These are phyloP conservation scores for Nannoperca obscura DNA, from an alignment of 2,797 vertebrate genomes.

Conservation along the genomic window DNA sequence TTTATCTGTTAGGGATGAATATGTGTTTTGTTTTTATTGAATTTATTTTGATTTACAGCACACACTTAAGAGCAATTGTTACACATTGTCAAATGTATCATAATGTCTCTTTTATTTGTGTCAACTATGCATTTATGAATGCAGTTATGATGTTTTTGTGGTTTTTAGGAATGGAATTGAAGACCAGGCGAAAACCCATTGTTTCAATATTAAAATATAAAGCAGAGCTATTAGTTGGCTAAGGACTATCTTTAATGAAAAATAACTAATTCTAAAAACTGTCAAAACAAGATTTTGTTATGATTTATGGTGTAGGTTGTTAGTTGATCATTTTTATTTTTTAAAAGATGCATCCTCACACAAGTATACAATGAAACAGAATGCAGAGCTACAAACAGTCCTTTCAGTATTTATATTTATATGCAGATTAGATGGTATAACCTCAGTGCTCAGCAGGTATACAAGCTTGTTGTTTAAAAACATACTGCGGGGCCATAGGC, in stretches of 20 bases:
- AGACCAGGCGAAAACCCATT: not conserved
- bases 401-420: not conserved
- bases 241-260: not conserved
- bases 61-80: not conserved
- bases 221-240: not conserved
- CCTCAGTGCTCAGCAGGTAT: not conserved
- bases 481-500: constrained; percentile 32
- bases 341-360: not conserved
- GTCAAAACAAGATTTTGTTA: not conserved
- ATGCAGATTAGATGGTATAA: not conserved
- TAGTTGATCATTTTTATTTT: not conserved
- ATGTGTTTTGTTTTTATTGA: not conserved
- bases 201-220: not conserved
- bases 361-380: not conserved
- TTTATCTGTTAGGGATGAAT: not conserved
- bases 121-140: not conserved
- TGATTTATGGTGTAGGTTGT: not conserved
- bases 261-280: not conserved
- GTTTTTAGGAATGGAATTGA: not conserved
- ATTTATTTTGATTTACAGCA: not conserved
- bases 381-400: not conserved
- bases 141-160: not conserved
- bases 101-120: not conserved
- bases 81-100: not conserved
- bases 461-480: constrained; percentile 55